Evolutionary conservation across 2,113 vertebrate genomes (phyloP).

Genomic region (Leuciscus idus): DNA sequence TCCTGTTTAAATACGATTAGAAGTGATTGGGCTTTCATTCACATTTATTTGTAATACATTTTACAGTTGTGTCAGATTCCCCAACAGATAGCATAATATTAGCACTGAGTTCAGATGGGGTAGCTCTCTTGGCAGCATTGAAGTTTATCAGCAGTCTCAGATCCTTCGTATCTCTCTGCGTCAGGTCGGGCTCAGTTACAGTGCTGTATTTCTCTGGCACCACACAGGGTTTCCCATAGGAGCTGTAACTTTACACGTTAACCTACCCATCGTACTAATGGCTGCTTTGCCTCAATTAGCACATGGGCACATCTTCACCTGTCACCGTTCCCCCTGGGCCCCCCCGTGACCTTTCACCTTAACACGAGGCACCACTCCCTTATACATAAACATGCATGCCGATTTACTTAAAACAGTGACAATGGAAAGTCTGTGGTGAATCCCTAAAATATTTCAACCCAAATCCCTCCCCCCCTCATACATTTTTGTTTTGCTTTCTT

Average conservation of each 20-base stretch:
- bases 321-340: constrained; percentile 56
- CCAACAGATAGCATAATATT: not conserved
- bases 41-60: not conserved
- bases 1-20: not conserved
- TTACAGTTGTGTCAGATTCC: not conserved
- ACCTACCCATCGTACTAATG: constrained; percentile 53
- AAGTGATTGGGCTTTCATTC: not conserved
- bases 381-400: constrained; percentile 58
- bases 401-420: not conserved
- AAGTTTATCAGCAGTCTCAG: constrained; percentile 22
- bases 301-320: constrained; percentile 66
- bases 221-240: constrained; percentile 54
- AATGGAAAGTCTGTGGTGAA: not conserved
- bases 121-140: not conserved
- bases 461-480: too few relatives aligned
- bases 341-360: constrained; percentile 65
- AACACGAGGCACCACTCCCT: constrained; percentile 45
- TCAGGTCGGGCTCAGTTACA: constrained; percentile 20
- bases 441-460: not conserved
- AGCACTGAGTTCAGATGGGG: not conserved
- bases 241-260: constrained; percentile 69
- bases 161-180: not conserved
- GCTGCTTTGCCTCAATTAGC: constrained; percentile 70
- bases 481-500: too few relatives aligned
- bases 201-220: constrained; percentile 4